Percentiles rank a stretch among this genome's conserved stretches.
These are phyloP conservation scores for Trissonchulus latispiculum DNA, from an alignment of 2,888 invertebrate genomes.

Conservation along the genomic window DNA sequence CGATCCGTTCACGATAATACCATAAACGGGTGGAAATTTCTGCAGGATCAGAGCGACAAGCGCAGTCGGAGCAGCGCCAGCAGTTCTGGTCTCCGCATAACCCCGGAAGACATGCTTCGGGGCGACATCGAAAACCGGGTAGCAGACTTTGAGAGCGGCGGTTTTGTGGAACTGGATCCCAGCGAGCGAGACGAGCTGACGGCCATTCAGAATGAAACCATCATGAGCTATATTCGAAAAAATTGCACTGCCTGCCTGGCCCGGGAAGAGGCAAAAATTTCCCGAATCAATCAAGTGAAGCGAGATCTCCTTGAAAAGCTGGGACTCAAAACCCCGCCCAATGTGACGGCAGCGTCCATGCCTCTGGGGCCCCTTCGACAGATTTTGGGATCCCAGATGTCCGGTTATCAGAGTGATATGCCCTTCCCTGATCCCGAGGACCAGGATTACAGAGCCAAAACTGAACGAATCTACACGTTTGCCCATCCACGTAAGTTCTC, in stretches of 20 bases:
- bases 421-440: background rate
- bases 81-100: no score
- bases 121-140: no score
- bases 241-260: constrained; percentile 18
- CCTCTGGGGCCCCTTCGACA: background rate
- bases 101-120: no score
- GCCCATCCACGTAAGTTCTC: background rate
- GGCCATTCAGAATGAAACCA: background rate
- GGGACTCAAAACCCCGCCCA: constrained; percentile 21
- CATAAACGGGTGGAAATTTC: no score
- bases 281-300: constrained; percentile 21
- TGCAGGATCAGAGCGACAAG: no score
- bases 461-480: constrained; percentile 19
- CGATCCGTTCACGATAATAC: no score
- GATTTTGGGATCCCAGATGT: background rate
- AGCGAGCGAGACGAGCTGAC: background rate
- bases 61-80: no score
- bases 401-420: background rate
- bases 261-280: constrained; percentile 20
- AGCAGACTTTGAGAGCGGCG: background rate
- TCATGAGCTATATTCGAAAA: constrained; percentile 6
- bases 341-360: background rate
- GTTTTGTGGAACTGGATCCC: background rate
- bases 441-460: constrained; percentile 6
- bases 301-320: constrained; percentile 20